Conservation (phyloP, 2,888 invertebrate genomes). For the Lithophane socia region DNA sequence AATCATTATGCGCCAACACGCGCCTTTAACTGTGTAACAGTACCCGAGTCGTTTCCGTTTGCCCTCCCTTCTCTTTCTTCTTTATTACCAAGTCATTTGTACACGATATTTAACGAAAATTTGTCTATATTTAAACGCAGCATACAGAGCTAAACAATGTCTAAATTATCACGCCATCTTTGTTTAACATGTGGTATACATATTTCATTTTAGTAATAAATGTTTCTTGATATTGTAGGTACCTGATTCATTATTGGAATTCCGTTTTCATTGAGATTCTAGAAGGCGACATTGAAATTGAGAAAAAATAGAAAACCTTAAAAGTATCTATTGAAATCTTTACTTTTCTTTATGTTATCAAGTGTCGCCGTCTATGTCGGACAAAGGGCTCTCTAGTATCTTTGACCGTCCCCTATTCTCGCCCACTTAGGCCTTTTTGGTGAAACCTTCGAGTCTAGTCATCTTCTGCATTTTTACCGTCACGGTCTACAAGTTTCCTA, state of each 20-base stretch:
- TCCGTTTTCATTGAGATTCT: slow-evolving; percentile 28
- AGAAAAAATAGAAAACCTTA: slow-evolving; percentile 19
- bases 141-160: slow-evolving; percentile 65
- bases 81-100: slow-evolving; percentile 81
- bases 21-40: slow-evolving; percentile 87
- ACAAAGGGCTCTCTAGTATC: slow-evolving; percentile 44
- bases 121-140: slow-evolving; percentile 71
- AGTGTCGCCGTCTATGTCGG: slow-evolving; percentile 20
- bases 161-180: slow-evolving; percentile 65
- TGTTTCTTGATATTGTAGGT: slow-evolving; percentile 10
- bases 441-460: slow-evolving; percentile 18
- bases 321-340: slow-evolving; percentile 33
- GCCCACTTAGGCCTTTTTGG: slow-evolving; percentile 30
- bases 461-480: slow-evolving; percentile 22
- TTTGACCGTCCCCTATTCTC: slow-evolving; percentile 37
- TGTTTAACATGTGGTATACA: slow-evolving; percentile 44
- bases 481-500: background rate
- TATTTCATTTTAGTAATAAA: slow-evolving; percentile 44
- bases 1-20: slow-evolving; percentile 88
- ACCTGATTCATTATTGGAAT: slow-evolving; percentile 16
- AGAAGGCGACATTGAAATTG: slow-evolving; percentile 22
- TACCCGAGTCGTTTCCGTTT: slow-evolving; percentile 87
- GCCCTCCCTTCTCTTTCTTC: slow-evolving; percentile 78
- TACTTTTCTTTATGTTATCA: slow-evolving; percentile 38
- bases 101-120: slow-evolving; percentile 75